Evolutionary conservation across 2,888 invertebrate species (phyloP).

Genomic region (Nymphalis polychloros): DNA sequence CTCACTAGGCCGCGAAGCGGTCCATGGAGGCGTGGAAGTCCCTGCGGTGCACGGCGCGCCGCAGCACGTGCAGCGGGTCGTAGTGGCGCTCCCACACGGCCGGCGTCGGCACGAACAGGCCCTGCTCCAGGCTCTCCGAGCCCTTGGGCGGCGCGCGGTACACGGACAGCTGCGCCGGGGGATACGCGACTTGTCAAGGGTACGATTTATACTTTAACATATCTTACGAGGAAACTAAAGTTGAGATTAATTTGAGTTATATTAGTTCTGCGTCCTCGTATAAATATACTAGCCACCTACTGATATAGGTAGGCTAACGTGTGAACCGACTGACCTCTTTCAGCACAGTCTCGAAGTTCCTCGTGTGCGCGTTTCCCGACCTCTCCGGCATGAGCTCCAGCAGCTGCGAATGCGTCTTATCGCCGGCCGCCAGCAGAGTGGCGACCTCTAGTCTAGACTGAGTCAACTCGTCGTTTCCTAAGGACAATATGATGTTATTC

Average conservation of each 20-base stretch:
- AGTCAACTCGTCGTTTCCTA: conserved; percentile 83
- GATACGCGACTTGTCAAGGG: too few species aligned
- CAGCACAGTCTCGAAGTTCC: conserved; percentile 93
- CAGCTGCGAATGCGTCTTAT: conserved; percentile 97
- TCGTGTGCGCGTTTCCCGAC: conserved; percentile 94
- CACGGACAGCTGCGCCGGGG: conserved; percentile 84
- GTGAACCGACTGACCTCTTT: conserved; percentile 81
- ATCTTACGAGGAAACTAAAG: too few species aligned
- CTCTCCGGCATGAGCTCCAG: conserved; percentile 98
- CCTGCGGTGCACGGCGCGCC: conserved; percentile 94
- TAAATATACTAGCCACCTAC: background rate
- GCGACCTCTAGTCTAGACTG: conserved; percentile 95
- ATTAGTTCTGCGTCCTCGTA: background rate
- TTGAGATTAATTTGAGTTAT: too few species aligned
- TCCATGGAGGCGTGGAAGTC: conserved; percentile 98
- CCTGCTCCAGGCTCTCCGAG: conserved; percentile 91
- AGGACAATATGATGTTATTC: background rate
- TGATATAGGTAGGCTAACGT: background rate
- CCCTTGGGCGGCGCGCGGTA: conserved; percentile 90
- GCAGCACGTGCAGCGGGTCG: conserved; percentile 95
- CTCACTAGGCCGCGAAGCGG: conserved; percentile 93
- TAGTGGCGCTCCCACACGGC: conserved; percentile 96
- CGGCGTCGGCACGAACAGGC: conserved; percentile 92
- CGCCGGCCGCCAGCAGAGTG: conserved; percentile 94
- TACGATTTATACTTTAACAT: too few species aligned